A percentile compares a stretch with the other conserved stretches of the same genome.
Evolutionary conservation across 2,888 invertebrate species (phyloP).

Genomic region (Brenthis hecate): DNA sequence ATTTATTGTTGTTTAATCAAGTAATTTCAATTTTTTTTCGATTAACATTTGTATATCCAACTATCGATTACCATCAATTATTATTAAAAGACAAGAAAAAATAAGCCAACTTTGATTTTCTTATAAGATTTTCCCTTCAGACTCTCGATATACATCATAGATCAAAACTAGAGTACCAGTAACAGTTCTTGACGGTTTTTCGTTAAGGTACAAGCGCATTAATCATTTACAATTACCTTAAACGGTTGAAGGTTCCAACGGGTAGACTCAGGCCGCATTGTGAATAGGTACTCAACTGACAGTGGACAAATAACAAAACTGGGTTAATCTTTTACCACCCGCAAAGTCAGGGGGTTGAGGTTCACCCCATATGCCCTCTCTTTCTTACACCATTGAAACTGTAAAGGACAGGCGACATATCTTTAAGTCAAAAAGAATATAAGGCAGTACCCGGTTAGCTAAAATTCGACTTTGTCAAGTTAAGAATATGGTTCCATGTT

Average conservation of each 20-base stretch:
- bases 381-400: constrained; percentile 58
- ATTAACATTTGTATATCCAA: no score
- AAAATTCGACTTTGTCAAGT: constrained; percentile 13
- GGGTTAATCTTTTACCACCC: constrained; percentile 82
- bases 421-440: constrained; percentile 57
- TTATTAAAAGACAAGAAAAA: background rate
- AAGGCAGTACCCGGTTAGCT: constrained; percentile 8
- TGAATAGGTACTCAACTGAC: constrained; percentile 81
- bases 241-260: constrained; percentile 74
- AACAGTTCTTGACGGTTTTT: constrained; percentile 71
- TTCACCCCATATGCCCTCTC: constrained; percentile 67
- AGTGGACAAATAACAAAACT: constrained; percentile 83
- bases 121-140: constrained; percentile 6
- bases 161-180: constrained; percentile 69
- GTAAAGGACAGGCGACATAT: constrained; percentile 61
- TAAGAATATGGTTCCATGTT: constrained; percentile 49
- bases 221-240: constrained; percentile 82
- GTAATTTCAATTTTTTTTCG: no score
- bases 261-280: constrained; percentile 77
- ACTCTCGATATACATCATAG: constrained; percentile 52
- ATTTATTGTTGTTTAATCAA: background rate
- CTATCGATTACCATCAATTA: background rate
- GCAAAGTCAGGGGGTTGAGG: constrained; percentile 67
- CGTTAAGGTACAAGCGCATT: constrained; percentile 71
- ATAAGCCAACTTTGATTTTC: background rate